Conservation (phyloP, 2,888 invertebrate genomes). For the Lordiphosa fenestrarum region DNA sequence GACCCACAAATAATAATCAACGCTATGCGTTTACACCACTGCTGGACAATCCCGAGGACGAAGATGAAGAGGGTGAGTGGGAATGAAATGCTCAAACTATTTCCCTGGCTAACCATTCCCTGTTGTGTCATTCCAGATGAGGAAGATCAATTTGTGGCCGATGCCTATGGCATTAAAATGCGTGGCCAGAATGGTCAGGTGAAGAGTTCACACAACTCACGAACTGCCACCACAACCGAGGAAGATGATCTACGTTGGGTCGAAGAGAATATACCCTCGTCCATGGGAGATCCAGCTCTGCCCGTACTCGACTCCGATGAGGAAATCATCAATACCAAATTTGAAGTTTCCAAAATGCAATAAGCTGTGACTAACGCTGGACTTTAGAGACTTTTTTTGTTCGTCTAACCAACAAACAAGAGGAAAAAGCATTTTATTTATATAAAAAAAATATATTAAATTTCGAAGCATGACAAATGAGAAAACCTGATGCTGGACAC, state of each 20-base stretch:
- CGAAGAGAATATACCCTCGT: constrained; percentile 94
- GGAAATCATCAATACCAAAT: constrained; percentile 91
- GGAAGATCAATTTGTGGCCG: constrained; percentile 91
- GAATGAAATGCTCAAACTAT: too few species aligned
- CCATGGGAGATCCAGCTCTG: constrained; percentile 86
- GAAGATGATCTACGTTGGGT: constrained; percentile 94
- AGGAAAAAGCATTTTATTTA: constrained; percentile 18
- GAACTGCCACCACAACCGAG: constrained; percentile 80
- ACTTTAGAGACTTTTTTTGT: constrained; percentile 32
- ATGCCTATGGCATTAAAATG: constrained; percentile 92
- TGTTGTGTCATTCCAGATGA: constrained; percentile 82
- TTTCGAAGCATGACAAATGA: constrained; percentile 11
- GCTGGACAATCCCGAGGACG: constrained; percentile 90
- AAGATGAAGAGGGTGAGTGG: constrained; percentile 84
- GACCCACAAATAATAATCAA: constrained; percentile 97
- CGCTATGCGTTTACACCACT: constrained; percentile 96
- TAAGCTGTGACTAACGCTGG: constrained; percentile 75
- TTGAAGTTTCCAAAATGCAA: constrained; percentile 95
- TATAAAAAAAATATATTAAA: background rate
- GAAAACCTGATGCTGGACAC: constrained; percentile 38
- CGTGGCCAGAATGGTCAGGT: constrained; percentile 81
- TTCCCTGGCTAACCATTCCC: too few species aligned
- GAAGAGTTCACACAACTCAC: constrained; percentile 76
- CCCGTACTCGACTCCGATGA: constrained; percentile 89
- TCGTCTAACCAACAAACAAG: constrained; percentile 10